phyloP scores from a whole-genome alignment of 2,797 vertebrate genomes.

The Aldrovandia affinis region DNA sequence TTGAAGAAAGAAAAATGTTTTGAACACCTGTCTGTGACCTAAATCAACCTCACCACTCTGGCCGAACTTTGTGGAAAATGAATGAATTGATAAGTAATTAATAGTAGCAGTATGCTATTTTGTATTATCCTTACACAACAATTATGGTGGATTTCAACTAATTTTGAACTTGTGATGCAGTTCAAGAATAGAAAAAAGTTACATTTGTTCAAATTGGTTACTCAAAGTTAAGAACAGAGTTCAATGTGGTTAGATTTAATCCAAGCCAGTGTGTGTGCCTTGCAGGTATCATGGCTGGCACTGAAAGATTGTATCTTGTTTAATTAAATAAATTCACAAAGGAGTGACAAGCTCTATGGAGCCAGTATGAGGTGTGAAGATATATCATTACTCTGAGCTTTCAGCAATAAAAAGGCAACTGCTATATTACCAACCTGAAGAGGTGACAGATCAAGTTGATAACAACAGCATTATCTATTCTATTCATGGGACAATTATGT shows the following conservation, averaged over 20 bases:
- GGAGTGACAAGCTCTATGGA: slow-evolving; percentile 22
- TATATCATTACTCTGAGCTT: slow-evolving; percentile 34
- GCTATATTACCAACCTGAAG: slow-evolving; percentile 42
- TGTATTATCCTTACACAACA: not conserved
- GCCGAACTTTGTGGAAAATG: not conserved
- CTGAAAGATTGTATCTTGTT: slow-evolving; percentile 16
- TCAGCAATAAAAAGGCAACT: slow-evolving; percentile 23
- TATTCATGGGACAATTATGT: slow-evolving; percentile 52
- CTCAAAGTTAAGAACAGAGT: not conserved
- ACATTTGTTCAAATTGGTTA: not conserved
- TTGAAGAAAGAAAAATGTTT: not conserved
- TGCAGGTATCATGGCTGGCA: slow-evolving; percentile 1
- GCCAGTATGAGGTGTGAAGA: slow-evolving; percentile 25
- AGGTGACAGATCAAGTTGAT: slow-evolving; percentile 49
- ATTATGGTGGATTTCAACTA: not conserved
- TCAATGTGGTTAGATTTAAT: not conserved
- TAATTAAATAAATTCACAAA: slow-evolving; percentile 30
- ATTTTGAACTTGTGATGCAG: not conserved
- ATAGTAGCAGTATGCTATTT: too few species aligned
- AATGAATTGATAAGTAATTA: not conserved
- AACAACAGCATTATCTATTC: slow-evolving; percentile 52
- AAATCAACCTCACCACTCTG: not conserved
- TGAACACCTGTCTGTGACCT: not conserved
- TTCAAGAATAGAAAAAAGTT: not conserved
- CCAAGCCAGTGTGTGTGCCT: slow-evolving; percentile 6